Base-by-base conservation (phyloP, 1,140 invertebrate species). In the Diachasma alloeum region DNA sequence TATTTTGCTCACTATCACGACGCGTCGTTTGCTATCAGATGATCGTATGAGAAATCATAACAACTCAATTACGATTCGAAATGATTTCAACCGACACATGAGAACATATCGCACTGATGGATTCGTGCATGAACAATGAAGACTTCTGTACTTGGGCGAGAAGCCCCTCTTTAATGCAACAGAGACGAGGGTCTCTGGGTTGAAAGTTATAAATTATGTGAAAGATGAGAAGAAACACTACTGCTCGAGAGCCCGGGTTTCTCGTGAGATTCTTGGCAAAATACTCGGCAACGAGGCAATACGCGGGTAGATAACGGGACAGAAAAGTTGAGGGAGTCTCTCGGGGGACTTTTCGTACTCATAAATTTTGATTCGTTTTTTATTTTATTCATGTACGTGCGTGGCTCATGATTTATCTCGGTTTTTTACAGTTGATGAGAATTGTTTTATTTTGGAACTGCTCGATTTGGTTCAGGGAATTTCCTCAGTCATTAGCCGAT, bases 121-220 rank as follows among this genome's bases (percentile, higher is more conserved):
- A 63, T 63, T 63, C 59, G 59, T 63, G 59, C 22, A 63, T 31
- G 59, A 63, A 63, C 59, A 63, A 63, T 63, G 59, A 63, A 63
- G 59, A 63, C 59, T 63, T 63, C 59, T 63, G 59, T 63, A 31
- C 24, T 63, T 63, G 59, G 9, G 59, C 24, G 22, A 63, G 24
- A 31, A 53, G 48, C 48, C 17, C 48, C 59, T 63, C 59, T 63
- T 63, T 26, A 63, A 26, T 63, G 59, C 24, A 63, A 63, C 59
- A 11, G 59, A 63, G 24, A 63, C 22, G 59, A 19, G 24, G 59
- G 59, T 63, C 59, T 26, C 59, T 26, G 22, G 24, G 59, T 63
- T 63, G 59, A 63, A 63, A 63, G 59, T 63, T 63, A 63, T 63
- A 63, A 63, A 63, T 63, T 63, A 63, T 63, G 59, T 63, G 59